Conservation (phyloP, 2,888 invertebrate genomes). For the Macrosoma leucophasiata region DNA sequence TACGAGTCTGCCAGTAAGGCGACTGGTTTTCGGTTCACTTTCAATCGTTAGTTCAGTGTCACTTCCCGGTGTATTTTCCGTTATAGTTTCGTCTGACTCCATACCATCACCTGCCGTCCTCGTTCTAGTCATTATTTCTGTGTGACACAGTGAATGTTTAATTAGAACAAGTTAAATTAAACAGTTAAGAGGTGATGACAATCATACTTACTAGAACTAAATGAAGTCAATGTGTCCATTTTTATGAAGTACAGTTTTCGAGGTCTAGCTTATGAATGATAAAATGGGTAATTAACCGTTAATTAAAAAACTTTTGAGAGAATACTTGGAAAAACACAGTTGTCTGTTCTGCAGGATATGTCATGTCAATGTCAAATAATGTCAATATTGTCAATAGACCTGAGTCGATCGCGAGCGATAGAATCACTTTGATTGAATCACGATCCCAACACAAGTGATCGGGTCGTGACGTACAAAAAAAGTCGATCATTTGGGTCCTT, state of each 20-base stretch:
- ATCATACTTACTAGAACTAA: slow-evolving; percentile 9
- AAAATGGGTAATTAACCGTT: background rate
- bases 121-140: slow-evolving; percentile 60
- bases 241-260: background rate
- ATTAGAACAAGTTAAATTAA: too few relatives aligned
- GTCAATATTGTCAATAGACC: too few relatives aligned
- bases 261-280: background rate
- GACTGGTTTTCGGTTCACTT: slow-evolving; percentile 22
- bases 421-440: too few relatives aligned
- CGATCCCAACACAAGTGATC: too few relatives aligned
- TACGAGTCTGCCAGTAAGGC: slow-evolving; percentile 45
- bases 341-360: too few relatives aligned
- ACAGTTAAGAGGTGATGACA: background rate
- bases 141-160: too few relatives aligned
- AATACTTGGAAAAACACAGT: too few relatives aligned
- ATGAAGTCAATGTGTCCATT: slow-evolving; percentile 2
- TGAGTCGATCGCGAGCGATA: too few relatives aligned
- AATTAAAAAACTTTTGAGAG: too few relatives aligned
- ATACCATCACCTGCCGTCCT: slow-evolving; percentile 87
- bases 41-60: slow-evolving; percentile 21
- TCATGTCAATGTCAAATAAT: too few relatives aligned
- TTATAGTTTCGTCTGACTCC: slow-evolving; percentile 73
- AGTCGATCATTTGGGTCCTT: too few relatives aligned
- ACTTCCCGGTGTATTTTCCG: slow-evolving; percentile 35
- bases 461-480: too few relatives aligned